Evolutionary conservation across 1,140 invertebrate species (phyloP), one percentile per base, ranked within the genome.

Genomic region (Aphelinus certus): DNA sequence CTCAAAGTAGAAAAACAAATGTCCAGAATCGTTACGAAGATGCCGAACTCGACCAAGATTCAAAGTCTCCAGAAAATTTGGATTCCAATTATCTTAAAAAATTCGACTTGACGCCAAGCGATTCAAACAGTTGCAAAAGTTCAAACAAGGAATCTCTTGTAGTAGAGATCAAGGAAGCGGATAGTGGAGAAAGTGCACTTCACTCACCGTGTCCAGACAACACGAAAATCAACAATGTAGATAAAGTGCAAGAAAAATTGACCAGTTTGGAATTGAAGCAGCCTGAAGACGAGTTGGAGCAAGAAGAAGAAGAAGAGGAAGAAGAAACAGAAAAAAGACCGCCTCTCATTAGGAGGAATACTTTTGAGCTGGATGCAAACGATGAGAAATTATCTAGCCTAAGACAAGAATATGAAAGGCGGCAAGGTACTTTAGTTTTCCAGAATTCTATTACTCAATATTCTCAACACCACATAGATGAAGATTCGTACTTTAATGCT

Each of bases 371-470:
- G 10, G 86, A 89, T 68, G 81, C 85, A 2, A 88, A 88, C 56
- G 84, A 88, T 75, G 83, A 88, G 73, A 84, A 85, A 70, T 69
- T 88, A 10, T 72, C 70, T 2, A 72, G 65, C 10, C 55, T 76
- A 69, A 55, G 78, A 75, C 49, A 81, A 80, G 90, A 90, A 66
- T 89, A 91, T 69, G 91, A 92, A 79, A 85, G 90, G 56, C 85
- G 89, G 43, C 90, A 92, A 74, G 90, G 90, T 7, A 88, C 83
- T 66, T 81, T 91, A 3, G 80, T 91, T 48, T 92, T 91, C 81
- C 86, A 91, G 79, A 90, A 87, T 70, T 90, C 90, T 45, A 91
- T 92, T 75, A 91, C 89, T 42, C 90, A 92, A 73, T 91, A 90
- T 55, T 90, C 86, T 47, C 88, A 86, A 72, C 90, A 88, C 71